These are phyloP conservation scores for Tetragnatha montana DNA, from an alignment of 2,888 invertebrate species.

Conservation along the genomic window DNA sequence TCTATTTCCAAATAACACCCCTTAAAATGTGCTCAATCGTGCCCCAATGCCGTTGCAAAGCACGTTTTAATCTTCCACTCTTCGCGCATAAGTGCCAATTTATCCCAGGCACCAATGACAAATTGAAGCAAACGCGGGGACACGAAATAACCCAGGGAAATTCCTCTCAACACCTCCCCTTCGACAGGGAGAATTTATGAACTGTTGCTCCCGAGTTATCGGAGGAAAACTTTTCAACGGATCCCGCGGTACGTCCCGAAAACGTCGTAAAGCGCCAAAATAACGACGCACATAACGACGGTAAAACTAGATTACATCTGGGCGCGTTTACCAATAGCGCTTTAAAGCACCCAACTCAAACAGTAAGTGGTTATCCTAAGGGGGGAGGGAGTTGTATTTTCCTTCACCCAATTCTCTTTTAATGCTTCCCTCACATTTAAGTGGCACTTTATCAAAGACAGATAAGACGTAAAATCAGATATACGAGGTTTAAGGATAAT, in stretches of 20 bases:
- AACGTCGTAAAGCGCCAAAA: slow-evolving; percentile 42
- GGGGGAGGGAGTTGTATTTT: neutral
- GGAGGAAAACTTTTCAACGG: slow-evolving; percentile 36
- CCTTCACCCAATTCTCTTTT: slow-evolving; percentile 33
- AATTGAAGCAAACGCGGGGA: too few relatives aligned
- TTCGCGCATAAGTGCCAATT: too few relatives aligned
- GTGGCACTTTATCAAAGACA: slow-evolving; percentile 47
- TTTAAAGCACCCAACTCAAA: slow-evolving; percentile 48
- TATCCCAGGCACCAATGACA: too few relatives aligned
- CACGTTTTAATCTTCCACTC: too few relatives aligned
- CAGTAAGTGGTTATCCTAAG: slow-evolving; percentile 52
- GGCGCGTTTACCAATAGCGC: slow-evolving; percentile 30
- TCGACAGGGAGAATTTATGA: slow-evolving; percentile 41
- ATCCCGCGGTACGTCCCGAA: neutral
- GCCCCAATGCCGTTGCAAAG: too few relatives aligned
- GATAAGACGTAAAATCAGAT: slow-evolving; percentile 55
- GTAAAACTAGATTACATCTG: slow-evolving; percentile 58
- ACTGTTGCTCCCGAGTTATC: slow-evolving; percentile 28
- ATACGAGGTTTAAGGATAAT: slow-evolving; percentile 55
- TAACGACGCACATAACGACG: slow-evolving; percentile 46
- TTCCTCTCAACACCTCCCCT: neutral
- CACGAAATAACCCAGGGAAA: too few relatives aligned
- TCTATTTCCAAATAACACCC: too few relatives aligned
- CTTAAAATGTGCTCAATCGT: too few relatives aligned
- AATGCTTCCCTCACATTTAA: slow-evolving; percentile 43